A percentile compares a stretch with the other conserved stretches of the same genome.
Evolutionary conservation across 1,140 invertebrate species (phyloP).

Genomic region (Agraylea sexmaculata): DNA sequence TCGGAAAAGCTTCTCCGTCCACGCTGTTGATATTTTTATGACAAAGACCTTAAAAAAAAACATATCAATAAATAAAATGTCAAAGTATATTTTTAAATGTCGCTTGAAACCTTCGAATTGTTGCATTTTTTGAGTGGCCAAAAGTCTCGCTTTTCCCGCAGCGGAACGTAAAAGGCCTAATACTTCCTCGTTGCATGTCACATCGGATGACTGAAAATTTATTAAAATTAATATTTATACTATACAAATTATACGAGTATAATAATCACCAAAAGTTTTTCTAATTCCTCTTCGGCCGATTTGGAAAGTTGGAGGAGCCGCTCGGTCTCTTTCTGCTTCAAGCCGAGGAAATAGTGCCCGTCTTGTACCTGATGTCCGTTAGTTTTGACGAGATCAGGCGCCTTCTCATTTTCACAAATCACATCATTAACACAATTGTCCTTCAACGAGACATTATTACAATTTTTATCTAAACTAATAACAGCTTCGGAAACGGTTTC

Average conservation of each 20-base stretch:
- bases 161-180: conserved; percentile 75
- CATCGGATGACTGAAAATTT: too few relatives aligned
- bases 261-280: conserved; percentile 19
- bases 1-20: conserved; percentile 71
- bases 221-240: too few relatives aligned
- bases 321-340: conserved; percentile 60
- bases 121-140: conserved; percentile 86
- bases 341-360: conserved; percentile 63
- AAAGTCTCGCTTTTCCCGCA: conserved; percentile 81
- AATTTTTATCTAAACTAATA: conserved; percentile 35
- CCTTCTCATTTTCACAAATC: conserved; percentile 22
- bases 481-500: conserved; percentile 21
- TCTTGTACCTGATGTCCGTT: conserved; percentile 40
- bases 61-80: not conserved
- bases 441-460: conserved; percentile 22
- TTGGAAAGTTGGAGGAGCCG: conserved; percentile 55
- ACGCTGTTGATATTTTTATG: conserved; percentile 52
- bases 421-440: conserved; percentile 23
- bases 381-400: conserved; percentile 21
- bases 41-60: conserved; percentile 39
- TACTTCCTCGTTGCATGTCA: conserved; percentile 61
- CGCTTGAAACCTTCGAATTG: conserved; percentile 68
- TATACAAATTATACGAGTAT: conserved; percentile 2
- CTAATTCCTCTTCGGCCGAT: conserved; percentile 53
- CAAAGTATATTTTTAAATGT: conserved; percentile 5